Evolutionary conservation across 2,113 vertebrate species (phyloP).

Genomic region (Nothobranchius furzeri): DNA sequence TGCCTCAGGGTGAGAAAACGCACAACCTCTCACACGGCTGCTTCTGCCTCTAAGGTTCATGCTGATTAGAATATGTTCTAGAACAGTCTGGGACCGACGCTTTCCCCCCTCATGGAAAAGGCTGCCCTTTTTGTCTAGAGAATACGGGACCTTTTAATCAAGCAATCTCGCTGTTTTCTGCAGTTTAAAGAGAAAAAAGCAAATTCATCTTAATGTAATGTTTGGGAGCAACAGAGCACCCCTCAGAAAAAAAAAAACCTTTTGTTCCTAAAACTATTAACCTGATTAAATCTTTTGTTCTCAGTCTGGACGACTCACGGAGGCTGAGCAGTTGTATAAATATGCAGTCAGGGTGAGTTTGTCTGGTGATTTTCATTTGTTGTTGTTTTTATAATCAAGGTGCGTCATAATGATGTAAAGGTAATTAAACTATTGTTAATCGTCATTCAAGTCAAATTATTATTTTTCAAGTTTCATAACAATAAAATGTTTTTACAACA

Average conservation of each 20-base stretch:
- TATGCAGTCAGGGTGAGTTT: constrained; percentile 84
- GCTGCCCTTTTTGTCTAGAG: too few relatives aligned
- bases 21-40: background rate
- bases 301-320: constrained; percentile 83
- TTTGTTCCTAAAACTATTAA: constrained; percentile 11
- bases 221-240: background rate
- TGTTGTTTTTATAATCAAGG: background rate
- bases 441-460: background rate
- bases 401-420: background rate
- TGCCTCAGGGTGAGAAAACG: constrained; percentile 82
- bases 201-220: too few relatives aligned
- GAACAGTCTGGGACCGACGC: too few relatives aligned
- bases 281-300: constrained; percentile 28
- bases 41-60: background rate
- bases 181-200: too few relatives aligned
- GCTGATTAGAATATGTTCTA: background rate
- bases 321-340: constrained; percentile 91
- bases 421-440: background rate
- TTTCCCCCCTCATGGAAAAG: too few relatives aligned
- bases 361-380: background rate
- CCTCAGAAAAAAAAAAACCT: background rate
- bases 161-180: too few relatives aligned
- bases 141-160: background rate
- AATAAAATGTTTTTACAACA: background rate
- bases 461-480: background rate